These are phyloP conservation scores for Brachyptera risi DNA, from an alignment of 2,888 invertebrate genomes.

Conservation along the genomic window DNA sequence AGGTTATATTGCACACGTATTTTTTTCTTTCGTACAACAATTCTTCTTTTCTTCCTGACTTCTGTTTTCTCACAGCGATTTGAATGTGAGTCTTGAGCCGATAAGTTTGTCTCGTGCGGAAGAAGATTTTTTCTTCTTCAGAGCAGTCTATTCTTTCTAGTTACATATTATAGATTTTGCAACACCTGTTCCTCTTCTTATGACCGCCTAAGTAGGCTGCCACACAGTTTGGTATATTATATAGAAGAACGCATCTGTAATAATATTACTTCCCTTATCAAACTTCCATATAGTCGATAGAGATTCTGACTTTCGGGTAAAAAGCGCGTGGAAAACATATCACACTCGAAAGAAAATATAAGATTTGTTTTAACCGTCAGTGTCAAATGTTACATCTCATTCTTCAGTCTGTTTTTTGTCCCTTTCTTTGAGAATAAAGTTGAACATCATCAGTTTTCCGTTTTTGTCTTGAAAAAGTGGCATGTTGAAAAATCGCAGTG, in stretches of 20 bases:
- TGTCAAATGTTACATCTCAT: constrained; percentile 21
- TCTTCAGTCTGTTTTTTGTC: constrained; percentile 1
- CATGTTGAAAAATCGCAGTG: constrained; percentile 12
- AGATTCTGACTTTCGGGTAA: not conserved
- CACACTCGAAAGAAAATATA: constrained; percentile 1
- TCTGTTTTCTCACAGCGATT: too few species aligned
- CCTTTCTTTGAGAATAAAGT: not conserved
- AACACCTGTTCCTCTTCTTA: constrained; percentile 1
- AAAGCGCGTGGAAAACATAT: not conserved
- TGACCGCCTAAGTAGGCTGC: constrained; percentile 1
- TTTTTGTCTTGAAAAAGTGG: constrained; percentile 1
- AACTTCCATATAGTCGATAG: not conserved
- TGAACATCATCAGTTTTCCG: constrained; percentile 10
- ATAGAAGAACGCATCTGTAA: not conserved
- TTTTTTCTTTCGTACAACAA: too few species aligned
- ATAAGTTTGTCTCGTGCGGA: too few species aligned
- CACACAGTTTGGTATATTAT: not conserved
- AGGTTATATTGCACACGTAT: too few species aligned
- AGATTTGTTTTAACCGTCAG: constrained; percentile 17
- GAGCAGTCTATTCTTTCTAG: too few species aligned
- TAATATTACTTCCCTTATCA: constrained; percentile 3
- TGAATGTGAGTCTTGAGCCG: too few species aligned
- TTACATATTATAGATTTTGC: too few species aligned
- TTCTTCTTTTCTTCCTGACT: too few species aligned
- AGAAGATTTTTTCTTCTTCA: too few species aligned